phyloP scores from a whole-genome alignment of 2,888 invertebrate species.

The Sympetrum striolatum region DNA sequence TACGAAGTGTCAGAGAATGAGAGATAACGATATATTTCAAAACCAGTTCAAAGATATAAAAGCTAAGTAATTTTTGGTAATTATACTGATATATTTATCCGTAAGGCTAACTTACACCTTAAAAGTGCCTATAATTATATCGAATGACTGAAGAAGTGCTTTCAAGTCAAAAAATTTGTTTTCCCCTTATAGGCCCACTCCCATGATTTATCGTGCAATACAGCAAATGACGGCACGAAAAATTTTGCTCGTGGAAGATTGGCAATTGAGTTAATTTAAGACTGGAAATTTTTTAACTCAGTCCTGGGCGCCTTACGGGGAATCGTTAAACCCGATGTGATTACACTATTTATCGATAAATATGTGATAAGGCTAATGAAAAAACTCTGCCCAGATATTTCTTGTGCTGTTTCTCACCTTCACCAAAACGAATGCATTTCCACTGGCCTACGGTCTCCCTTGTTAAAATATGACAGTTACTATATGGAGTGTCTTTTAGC shows the following conservation, averaged over 20 bases:
- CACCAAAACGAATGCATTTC: conserved; percentile 26
- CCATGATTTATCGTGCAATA: neutral
- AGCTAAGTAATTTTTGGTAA: neutral
- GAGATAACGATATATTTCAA: neutral
- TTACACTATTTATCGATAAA: conserved; percentile 38
- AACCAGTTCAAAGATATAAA: neutral
- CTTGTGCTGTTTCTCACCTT: conserved; percentile 24
- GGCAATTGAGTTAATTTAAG: conserved; percentile 6
- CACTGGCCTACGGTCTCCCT: conserved; percentile 5
- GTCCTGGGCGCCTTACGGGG: conserved; percentile 40
- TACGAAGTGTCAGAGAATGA: neutral
- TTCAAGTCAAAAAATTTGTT: conserved; percentile 29
- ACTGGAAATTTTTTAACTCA: neutral
- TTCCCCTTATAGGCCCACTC: conserved; percentile 20
- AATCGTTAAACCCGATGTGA: conserved; percentile 21
- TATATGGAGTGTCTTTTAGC: conserved; percentile 22
- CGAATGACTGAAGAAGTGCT: conserved; percentile 36
- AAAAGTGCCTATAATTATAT: conserved; percentile 38
- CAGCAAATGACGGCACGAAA: conserved; percentile 8
- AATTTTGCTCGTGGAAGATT: conserved; percentile 27
- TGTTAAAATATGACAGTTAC: neutral
- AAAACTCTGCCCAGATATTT: conserved; percentile 33
- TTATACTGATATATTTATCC: conserved; percentile 11
- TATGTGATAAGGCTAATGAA: conserved; percentile 39
- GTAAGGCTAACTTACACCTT: conserved; percentile 39